Evolutionary conservation across 2,113 vertebrate genomes (phyloP).

Genomic region (Aleadryas rufinucha): DNA sequence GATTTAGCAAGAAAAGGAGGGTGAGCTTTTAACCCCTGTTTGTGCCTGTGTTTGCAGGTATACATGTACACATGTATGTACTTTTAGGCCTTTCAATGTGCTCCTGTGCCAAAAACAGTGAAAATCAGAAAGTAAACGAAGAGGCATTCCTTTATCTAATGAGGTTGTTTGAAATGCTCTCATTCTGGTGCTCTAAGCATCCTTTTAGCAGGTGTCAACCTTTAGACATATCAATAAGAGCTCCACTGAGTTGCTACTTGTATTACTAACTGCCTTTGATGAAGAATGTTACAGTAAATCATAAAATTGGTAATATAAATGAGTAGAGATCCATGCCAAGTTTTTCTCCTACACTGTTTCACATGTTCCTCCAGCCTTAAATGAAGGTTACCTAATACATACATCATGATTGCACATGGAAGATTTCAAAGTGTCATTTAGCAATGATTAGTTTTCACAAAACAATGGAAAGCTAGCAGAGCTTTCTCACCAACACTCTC

Average conservation of each 20-base stretch:
- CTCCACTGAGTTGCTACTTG: background rate
- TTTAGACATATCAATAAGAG: background rate
- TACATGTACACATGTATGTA: fast-evolving
- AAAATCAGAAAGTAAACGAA: background rate
- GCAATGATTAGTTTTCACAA: constrained; percentile 63
- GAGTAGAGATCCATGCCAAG: background rate
- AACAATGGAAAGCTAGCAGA: constrained; percentile 62
- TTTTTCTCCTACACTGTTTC: background rate
- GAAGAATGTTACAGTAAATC: background rate
- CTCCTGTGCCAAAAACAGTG: background rate
- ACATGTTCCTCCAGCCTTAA: constrained; percentile 25
- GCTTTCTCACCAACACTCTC: constrained; percentile 56
- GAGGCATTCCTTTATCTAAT: background rate
- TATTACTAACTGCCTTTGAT: background rate
- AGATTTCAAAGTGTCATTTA: constrained; percentile 55
- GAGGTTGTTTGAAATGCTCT: background rate
- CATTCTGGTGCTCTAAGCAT: background rate
- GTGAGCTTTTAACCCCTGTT: background rate
- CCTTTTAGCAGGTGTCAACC: background rate
- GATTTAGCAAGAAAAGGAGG: background rate
- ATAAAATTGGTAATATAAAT: background rate
- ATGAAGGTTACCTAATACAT: background rate
- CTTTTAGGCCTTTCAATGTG: background rate
- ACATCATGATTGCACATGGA: background rate
- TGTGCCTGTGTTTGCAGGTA: background rate